Evolutionary conservation across 2,888 invertebrate species (phyloP).

Genomic region (Drosophila kambysellisi): DNA sequence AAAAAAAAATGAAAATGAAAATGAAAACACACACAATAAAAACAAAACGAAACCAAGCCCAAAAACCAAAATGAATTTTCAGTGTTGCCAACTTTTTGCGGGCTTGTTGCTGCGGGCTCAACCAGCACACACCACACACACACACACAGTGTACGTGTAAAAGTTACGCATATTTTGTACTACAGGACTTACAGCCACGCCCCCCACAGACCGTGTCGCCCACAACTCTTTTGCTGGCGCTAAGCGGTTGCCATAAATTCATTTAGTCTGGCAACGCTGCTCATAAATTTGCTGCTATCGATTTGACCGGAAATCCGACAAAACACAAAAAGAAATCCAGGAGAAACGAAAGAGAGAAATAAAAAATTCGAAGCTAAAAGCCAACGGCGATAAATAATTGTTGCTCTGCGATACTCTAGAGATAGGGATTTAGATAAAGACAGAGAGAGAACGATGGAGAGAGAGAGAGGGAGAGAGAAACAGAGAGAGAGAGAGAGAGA

Average conservation of each 20-base stretch:
- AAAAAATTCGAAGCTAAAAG: conserved; percentile 41
- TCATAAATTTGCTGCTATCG: conserved; percentile 73
- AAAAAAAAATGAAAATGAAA: conserved; percentile 4
- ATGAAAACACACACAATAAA: conserved; percentile 7
- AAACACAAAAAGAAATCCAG: conserved; percentile 23
- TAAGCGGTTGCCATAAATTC: conserved; percentile 76
- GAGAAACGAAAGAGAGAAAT: conserved; percentile 7
- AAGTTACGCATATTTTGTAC: conserved; percentile 72
- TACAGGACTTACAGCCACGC: conserved; percentile 33
- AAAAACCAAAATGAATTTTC: conserved; percentile 76
- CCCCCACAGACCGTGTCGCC: not conserved
- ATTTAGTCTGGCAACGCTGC: conserved; percentile 76
- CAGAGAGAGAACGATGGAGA: not conserved
- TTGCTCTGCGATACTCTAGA: conserved; percentile 19
- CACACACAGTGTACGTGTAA: conserved; percentile 1
- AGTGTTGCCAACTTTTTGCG: conserved; percentile 77
- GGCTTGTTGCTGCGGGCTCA: conserved; percentile 52
- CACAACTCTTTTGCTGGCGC: conserved; percentile 19
- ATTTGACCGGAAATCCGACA: conserved; percentile 62
- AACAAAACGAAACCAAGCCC: conserved; percentile 25
- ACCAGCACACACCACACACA: conserved; percentile 20
- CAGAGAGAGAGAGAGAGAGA: too few relatives aligned
- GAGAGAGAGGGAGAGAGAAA: too few relatives aligned
- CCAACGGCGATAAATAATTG: conserved; percentile 61
- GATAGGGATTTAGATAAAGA: not conserved